These are phyloP conservation scores for Tridacna gigas DNA, from an alignment of 2,888 invertebrate species.

Conservation along the genomic window DNA sequence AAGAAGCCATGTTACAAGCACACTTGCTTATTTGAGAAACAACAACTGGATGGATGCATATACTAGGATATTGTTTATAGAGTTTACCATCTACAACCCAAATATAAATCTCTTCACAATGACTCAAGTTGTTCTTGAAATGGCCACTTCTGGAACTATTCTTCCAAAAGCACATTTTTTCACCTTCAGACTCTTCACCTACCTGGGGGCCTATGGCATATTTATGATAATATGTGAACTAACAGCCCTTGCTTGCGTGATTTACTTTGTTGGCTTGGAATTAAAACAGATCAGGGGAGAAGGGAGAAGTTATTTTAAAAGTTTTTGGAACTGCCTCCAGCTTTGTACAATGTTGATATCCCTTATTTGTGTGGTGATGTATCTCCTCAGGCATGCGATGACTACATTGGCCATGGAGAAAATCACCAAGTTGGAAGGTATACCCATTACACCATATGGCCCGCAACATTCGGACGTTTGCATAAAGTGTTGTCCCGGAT, in stretches of 20 bases:
- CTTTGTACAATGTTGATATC: conserved; percentile 67
- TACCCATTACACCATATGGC: too few species aligned
- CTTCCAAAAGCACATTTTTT: conserved; percentile 60
- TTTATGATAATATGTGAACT: conserved; percentile 70
- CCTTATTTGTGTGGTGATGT: conserved; percentile 69
- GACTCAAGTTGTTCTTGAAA: conserved; percentile 71
- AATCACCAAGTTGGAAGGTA: conserved; percentile 72
- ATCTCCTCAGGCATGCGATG: conserved; percentile 73
- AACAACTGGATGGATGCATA: conserved; percentile 71
- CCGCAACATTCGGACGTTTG: too few species aligned
- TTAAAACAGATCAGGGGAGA: conserved; percentile 61
- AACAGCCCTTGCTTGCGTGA: conserved; percentile 61
- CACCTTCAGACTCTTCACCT: conserved; percentile 73
- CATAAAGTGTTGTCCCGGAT: too few species aligned
- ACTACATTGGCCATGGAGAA: conserved; percentile 63
- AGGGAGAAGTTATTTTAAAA: conserved; percentile 59
- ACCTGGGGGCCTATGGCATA: conserved; percentile 72
- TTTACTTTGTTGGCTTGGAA: conserved; percentile 69
- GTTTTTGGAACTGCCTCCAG: conserved; percentile 76
- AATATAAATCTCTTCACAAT: conserved; percentile 75
- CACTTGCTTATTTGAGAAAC: conserved; percentile 46
- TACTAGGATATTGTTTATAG: conserved; percentile 72
- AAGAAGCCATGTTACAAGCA: conserved; percentile 53
- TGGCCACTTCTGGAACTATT: conserved; percentile 65
- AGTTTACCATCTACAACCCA: conserved; percentile 75